Evolutionary conservation across 2,888 invertebrate genomes (phyloP).

Genomic region (Microchrysa polita): DNA sequence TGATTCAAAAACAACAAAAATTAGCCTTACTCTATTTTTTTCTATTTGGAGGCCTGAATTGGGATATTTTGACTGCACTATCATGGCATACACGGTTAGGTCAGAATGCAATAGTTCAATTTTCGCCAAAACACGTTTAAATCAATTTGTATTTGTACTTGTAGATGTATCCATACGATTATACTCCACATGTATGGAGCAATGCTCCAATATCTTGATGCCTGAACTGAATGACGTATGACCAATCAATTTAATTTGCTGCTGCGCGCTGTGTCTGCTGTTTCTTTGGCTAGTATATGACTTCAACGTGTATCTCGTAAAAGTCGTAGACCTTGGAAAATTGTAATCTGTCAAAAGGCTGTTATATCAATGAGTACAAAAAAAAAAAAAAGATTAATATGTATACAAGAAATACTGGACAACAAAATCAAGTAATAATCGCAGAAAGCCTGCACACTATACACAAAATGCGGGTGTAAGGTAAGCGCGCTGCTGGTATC

Average conservation of each 20-base stretch:
- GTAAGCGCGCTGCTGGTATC: not conserved
- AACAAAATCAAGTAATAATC: conserved; percentile 9
- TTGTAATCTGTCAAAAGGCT: conserved; percentile 49
- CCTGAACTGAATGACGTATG: conserved; percentile 17
- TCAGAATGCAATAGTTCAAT: not conserved
- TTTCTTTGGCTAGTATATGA: no score
- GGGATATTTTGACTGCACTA: no score
- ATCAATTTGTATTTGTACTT: no score
- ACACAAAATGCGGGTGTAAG: conserved; percentile 16
- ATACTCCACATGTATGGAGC: not conserved
- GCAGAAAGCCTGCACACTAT: no score
- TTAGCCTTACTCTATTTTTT: no score
- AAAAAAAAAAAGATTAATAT: no score
- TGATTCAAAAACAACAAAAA: no score
- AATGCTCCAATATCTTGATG: conserved; percentile 10
- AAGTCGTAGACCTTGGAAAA: conserved; percentile 50
- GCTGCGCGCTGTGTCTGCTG: conserved; percentile 29
- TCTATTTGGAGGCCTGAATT: no score
- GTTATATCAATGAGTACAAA: conserved; percentile 17
- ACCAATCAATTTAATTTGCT: conserved; percentile 22
- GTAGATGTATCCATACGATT: no score
- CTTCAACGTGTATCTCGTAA: conserved; percentile 43
- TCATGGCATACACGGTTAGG: no score
- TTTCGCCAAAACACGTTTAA: no score
- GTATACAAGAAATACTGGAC: conserved; percentile 23